Base-by-base conservation (phyloP, 2,888 invertebrate species). In the Erannis defoliaria region DNA sequence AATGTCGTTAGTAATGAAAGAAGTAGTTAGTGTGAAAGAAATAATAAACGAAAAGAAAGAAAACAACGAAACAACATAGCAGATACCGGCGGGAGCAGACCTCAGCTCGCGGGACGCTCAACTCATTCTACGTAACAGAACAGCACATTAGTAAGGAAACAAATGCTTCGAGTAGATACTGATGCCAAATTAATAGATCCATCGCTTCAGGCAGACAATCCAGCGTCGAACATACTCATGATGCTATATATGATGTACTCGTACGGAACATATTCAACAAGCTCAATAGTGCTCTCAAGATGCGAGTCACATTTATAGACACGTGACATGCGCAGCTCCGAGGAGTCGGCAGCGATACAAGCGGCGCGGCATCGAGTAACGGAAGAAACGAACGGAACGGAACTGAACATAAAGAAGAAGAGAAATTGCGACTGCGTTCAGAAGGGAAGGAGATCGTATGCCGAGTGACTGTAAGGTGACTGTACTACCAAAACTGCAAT, bases 401-500 rank as follows among this genome's bases (percentile, higher is more conserved):
- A 74, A 72, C 74, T 43, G 60, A 81, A 72, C 72, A 74, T 74
- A 79, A 76, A 62, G 71, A 74, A 76, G 71, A 66, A 74, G 80
- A 90, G 90, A 90, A 90, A 90, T 88, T 90, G 90, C 91, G 90
- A 90, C 89, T 89, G 90, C 84, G 46, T 85, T 86, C 85, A 89
- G 88, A 88, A 84, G 77, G 86, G 85, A 85, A 84, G 70, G 76
- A 85, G 84, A 79, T 81, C 81, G 81, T 45, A 85, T 84, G 81
- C 82, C 82, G 83, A 85, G 80, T 77, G 73, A 69, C 74, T 71
- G 79, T 83, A 92, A 93, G 95, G 95, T 95, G 95, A 94, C 95
- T 95, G 96, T 97, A 97, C 97, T 97, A 97, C 97, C 97, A 96
- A 97, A 97, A 96, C 97, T 97, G 97, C 96, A 97, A 96, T 97